Conservation (phyloP, 2,113 vertebrate genomes). For the Pygoscelis antarcticus region DNA sequence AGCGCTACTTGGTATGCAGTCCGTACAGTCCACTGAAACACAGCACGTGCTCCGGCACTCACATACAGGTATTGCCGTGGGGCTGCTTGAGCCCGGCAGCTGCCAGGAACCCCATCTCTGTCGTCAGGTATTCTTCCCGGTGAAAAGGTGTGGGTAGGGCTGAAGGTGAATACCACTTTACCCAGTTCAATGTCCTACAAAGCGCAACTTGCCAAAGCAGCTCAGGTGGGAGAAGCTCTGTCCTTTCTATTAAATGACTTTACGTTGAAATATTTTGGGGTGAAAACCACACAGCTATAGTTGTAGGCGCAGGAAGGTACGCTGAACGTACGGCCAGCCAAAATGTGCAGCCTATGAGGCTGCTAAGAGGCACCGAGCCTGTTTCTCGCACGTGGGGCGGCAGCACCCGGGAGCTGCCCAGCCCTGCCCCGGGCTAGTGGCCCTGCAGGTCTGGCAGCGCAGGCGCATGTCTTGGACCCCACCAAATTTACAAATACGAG, state of each 20-base stretch:
- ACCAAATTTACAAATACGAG: background rate
- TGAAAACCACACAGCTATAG: background rate
- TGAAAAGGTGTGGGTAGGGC: background rate
- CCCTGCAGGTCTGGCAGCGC: fast-evolving
- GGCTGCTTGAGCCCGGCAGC: background rate
- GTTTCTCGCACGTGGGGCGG: background rate
- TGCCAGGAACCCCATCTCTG: background rate
- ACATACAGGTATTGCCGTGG: background rate
- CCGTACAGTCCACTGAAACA: background rate
- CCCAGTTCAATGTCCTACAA: fast-evolving
- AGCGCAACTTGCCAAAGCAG: background rate
- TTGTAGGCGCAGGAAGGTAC: background rate
- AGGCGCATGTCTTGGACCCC: fast-evolving
- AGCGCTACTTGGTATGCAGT: background rate
- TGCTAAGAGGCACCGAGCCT: fast-evolving
- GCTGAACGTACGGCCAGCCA: background rate
- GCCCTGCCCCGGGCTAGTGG: background rate
- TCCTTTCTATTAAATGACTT: background rate
- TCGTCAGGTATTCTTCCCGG: background rate
- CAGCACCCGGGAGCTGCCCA: background rate
- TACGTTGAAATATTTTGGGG: background rate
- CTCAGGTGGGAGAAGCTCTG: background rate
- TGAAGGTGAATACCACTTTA: background rate
- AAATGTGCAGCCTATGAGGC: background rate
- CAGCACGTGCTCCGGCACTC: background rate